Evolutionary conservation across 2,888 invertebrate genomes (phyloP).

Genomic region (Harpagoxenus sublaevis): DNA sequence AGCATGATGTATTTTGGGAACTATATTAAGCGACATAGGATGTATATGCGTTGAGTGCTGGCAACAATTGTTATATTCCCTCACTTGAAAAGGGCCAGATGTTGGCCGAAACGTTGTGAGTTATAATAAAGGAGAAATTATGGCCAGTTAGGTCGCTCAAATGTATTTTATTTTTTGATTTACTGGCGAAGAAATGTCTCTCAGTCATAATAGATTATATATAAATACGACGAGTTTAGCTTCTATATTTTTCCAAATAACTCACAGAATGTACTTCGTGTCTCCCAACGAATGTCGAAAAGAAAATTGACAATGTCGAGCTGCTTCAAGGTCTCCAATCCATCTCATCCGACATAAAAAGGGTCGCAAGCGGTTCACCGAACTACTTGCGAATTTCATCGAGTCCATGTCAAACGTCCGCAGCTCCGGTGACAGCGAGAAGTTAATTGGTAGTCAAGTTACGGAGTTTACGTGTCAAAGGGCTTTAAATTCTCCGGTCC

Average conservation of each 20-base stretch:
- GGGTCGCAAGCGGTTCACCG: not conserved
- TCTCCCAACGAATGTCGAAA: not conserved
- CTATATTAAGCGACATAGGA: too few relatives aligned
- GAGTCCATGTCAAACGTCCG: not conserved
- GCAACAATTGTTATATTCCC: too few relatives aligned
- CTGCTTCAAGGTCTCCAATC: slow-evolving; percentile 1
- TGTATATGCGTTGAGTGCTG: too few relatives aligned
- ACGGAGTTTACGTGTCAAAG: slow-evolving; percentile 24
- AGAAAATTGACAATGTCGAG: not conserved
- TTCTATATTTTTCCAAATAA: not conserved
- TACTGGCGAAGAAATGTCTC: too few relatives aligned
- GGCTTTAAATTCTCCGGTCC: slow-evolving; percentile 7
- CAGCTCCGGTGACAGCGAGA: not conserved
- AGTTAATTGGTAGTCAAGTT: slow-evolving; percentile 35
- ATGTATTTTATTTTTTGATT: too few relatives aligned
- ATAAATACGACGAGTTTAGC: not conserved
- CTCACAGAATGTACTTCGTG: not conserved
- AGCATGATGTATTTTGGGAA: too few relatives aligned
- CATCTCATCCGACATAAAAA: not conserved
- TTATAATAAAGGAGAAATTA: too few relatives aligned
- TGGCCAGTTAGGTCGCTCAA: too few relatives aligned
- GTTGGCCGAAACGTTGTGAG: too few relatives aligned
- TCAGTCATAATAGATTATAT: slow-evolving; percentile 3
- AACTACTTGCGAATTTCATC: slow-evolving; percentile 8
- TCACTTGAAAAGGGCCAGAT: too few relatives aligned